phyloP scores from a whole-genome alignment of 2,113 vertebrate species.

The Salvelinus alpinus region DNA sequence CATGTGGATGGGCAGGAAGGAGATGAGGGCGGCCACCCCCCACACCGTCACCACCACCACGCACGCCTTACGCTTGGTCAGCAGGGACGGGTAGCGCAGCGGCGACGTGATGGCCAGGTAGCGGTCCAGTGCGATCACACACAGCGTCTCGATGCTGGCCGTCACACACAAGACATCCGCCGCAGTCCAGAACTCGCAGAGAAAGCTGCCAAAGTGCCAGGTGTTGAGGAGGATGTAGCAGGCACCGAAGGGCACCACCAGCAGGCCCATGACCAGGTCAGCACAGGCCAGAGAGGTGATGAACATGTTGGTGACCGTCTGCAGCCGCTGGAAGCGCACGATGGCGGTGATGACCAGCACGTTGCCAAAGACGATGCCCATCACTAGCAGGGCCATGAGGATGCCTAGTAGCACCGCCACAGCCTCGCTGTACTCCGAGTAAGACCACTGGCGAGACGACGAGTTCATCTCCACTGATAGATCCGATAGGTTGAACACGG shows the following conservation, averaged over 20 bases:
- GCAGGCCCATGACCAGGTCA: conserved; percentile 94
- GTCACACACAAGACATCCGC: conserved; percentile 93
- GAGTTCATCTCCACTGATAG: conserved; percentile 40
- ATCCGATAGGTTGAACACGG: conserved; percentile 34
- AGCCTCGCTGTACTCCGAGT: conserved; percentile 63
- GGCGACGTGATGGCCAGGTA: conserved; percentile 95
- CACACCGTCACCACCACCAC: conserved; percentile 86
- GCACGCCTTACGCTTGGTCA: conserved; percentile 89
- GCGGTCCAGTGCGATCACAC: conserved; percentile 94
- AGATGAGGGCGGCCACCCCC: conserved; percentile 90
- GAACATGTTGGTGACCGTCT: conserved; percentile 96
- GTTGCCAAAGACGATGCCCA: conserved; percentile 92
- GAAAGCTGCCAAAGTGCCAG: conserved; percentile 90
- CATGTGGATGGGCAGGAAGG: conserved; percentile 94
- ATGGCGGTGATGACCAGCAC: conserved; percentile 93
- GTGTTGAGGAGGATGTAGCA: conserved; percentile 83
- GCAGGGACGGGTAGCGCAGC: conserved; percentile 88
- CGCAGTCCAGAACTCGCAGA: conserved; percentile 94
- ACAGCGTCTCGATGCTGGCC: conserved; percentile 95
- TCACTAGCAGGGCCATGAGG: conserved; percentile 86
- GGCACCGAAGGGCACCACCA: conserved; percentile 91
- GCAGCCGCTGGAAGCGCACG: conserved; percentile 88
- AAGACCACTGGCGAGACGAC: background rate
- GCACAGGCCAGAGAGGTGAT: conserved; percentile 94
- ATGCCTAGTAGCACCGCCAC: conserved; percentile 82